Percentiles rank a stretch among this genome's conserved stretches.
Conservation (phyloP, 2,888 invertebrate species). For the Noctua pronuba region DNA sequence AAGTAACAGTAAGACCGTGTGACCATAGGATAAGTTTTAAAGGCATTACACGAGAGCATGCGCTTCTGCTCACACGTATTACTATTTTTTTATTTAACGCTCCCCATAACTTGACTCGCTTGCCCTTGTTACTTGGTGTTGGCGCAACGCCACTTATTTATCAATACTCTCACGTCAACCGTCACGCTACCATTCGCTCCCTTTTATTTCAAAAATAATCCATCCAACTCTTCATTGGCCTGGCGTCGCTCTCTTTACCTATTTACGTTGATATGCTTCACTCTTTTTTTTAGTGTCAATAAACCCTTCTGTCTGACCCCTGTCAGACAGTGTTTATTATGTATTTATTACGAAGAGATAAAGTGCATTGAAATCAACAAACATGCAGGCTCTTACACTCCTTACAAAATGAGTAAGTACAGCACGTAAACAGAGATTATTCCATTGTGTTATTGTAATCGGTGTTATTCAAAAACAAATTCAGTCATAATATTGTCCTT, state of each 20-base stretch:
- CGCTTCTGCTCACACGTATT: too few relatives aligned
- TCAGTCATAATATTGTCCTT: slow-evolving; percentile 4
- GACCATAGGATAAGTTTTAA: too few relatives aligned
- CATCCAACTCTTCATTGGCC: background rate
- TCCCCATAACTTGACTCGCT: too few relatives aligned
- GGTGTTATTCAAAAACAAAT: slow-evolving; percentile 8
- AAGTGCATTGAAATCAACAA: background rate
- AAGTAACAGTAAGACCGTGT: too few relatives aligned
- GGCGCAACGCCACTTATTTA: background rate
- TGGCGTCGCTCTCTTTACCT: background rate
- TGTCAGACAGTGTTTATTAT: background rate
- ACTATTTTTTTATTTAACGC: too few relatives aligned
- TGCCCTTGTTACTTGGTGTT: background rate
- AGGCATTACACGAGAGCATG: too few relatives aligned
- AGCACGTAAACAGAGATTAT: slow-evolving; percentile 1
- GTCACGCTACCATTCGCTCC: background rate
- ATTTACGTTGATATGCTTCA: background rate
- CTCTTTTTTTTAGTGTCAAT: background rate
- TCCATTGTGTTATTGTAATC: background rate
- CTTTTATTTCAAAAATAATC: background rate
- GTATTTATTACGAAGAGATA: background rate
- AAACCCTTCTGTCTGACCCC: background rate
- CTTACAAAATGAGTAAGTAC: background rate
- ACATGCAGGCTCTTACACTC: too few relatives aligned
- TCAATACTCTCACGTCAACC: background rate